Percentiles rank a stretch among this genome's conserved stretches.
phyloP scores from a whole-genome alignment of 2,888 invertebrate species.

The Hypercompe scribonia region DNA sequence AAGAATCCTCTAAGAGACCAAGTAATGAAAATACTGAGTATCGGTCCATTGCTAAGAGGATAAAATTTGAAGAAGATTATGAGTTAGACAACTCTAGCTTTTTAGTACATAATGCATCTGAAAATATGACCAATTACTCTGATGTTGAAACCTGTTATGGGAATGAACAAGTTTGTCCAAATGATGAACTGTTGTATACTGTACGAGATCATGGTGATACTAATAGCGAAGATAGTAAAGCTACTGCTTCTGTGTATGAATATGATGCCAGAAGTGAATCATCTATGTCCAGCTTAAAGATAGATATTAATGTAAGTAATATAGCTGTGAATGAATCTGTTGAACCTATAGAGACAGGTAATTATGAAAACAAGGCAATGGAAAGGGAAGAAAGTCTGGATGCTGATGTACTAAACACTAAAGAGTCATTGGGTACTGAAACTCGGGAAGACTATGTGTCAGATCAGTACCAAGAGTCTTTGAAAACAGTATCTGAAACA shows the following conservation, averaged over 20 bases:
- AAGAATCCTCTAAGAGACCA: conserved; percentile 74
- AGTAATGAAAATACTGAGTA: conserved; percentile 73
- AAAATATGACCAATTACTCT: conserved; percentile 62
- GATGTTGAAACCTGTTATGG: conserved; percentile 69
- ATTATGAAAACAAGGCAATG: conserved; percentile 47
- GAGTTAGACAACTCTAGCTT: conserved; percentile 63
- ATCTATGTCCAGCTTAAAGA: conserved; percentile 73
- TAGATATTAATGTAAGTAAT: conserved; percentile 73
- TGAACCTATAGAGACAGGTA: conserved; percentile 40
- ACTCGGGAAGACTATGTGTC: conserved; percentile 66
- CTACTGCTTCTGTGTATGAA: conserved; percentile 73
- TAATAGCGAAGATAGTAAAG: conserved; percentile 79
- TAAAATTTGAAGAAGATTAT: conserved; percentile 75
- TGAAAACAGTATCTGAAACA: conserved; percentile 45
- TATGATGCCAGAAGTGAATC: conserved; percentile 80
- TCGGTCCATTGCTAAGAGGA: conserved; percentile 67
- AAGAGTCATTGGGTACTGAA: conserved; percentile 47
- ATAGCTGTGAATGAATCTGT: conserved; percentile 59
- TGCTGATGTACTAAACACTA: conserved; percentile 46
- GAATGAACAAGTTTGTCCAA: conserved; percentile 69
- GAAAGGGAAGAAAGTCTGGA: conserved; percentile 49
- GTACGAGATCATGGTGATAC: conserved; percentile 73
- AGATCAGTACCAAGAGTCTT: conserved; percentile 52
- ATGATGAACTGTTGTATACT: conserved; percentile 67
- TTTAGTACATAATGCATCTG: conserved; percentile 47